phyloP scores from a whole-genome alignment of 2,113 vertebrate genomes.

The mouse (Mus musculus) region DNA sequence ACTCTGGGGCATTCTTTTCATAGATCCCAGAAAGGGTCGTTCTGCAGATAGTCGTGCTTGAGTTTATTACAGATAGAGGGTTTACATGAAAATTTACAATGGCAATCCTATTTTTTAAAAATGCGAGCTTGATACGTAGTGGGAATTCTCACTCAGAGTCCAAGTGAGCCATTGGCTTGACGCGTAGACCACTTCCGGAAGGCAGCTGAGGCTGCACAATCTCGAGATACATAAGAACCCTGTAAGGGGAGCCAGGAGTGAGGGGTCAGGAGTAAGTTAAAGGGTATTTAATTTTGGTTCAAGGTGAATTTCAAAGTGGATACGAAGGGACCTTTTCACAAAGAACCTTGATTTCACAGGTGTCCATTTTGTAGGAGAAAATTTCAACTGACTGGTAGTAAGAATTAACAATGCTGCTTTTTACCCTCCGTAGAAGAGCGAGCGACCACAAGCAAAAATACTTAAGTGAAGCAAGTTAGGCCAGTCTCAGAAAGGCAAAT shows the following conservation, averaged over 20 bases:
- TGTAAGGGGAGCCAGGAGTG: background rate
- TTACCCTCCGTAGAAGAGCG: background rate
- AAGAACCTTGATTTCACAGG: background rate
- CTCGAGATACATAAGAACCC: background rate
- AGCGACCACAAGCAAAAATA: background rate
- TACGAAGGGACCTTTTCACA: background rate
- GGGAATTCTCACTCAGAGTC: background rate
- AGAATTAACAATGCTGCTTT: background rate
- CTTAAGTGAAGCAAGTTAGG: background rate
- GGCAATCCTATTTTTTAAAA: conserved; percentile 21
- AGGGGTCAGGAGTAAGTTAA: background rate
- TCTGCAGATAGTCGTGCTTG: background rate
- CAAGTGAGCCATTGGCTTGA: background rate
- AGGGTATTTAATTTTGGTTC: background rate
- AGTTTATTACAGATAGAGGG: conserved; percentile 44
- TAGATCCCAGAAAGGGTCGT: background rate
- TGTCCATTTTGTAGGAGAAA: background rate
- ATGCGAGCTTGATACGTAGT: background rate
- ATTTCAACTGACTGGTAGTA: background rate
- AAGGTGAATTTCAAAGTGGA: conserved; percentile 17
- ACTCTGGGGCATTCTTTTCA: conserved; percentile 3
- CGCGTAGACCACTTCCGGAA: background rate
- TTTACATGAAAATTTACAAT: conserved; percentile 62
- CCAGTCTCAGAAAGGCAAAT: background rate
- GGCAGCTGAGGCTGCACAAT: background rate